Conservation (phyloP, 1,140 invertebrate species). For the Apolygus lucorum region DNA sequence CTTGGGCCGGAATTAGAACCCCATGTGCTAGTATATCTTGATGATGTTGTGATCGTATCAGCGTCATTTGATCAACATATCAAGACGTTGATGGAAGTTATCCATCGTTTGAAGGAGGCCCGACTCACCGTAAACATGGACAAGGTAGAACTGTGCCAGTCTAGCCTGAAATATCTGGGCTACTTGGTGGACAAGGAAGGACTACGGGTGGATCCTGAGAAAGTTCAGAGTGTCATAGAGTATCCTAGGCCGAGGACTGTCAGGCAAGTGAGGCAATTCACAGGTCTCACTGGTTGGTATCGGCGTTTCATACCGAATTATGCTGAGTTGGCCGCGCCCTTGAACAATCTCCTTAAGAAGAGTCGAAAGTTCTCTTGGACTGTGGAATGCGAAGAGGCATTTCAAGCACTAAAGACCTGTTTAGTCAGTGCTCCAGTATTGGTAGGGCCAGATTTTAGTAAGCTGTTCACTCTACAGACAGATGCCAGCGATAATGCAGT, state of each 20-base stretch:
- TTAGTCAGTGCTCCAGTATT: constrained; percentile 31
- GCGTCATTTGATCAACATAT: constrained; percentile 33
- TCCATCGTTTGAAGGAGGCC: constrained; percentile 31
- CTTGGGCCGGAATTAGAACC: constrained; percentile 26
- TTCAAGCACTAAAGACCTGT: constrained; percentile 32
- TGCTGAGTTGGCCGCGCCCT: constrained; percentile 33
- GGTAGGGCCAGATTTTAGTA: constrained; percentile 31
- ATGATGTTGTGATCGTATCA: constrained; percentile 35
- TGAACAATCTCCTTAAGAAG: constrained; percentile 35
- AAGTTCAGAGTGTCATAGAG: constrained; percentile 35
- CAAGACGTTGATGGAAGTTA: constrained; percentile 29
- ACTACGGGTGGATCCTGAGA: constrained; percentile 37
- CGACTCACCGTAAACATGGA: constrained; percentile 35
- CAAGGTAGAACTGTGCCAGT: constrained; percentile 37
- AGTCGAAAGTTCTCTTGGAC: constrained; percentile 30
- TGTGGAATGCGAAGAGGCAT: constrained; percentile 14
- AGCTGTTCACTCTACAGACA: constrained; percentile 33
- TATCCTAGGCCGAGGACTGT: constrained; percentile 33
- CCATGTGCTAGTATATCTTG: constrained; percentile 31
- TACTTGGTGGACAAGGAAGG: constrained; percentile 35
- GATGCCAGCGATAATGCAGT: constrained; percentile 36
- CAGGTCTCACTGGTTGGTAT: constrained; percentile 37
- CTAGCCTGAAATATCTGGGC: constrained; percentile 37
- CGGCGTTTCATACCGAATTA: constrained; percentile 38
- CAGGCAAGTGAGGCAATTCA: constrained; percentile 27